Base-by-base conservation (phyloP, 2,113 vertebrate genomes). In the Lycocorax pyrrhopterus region DNA sequence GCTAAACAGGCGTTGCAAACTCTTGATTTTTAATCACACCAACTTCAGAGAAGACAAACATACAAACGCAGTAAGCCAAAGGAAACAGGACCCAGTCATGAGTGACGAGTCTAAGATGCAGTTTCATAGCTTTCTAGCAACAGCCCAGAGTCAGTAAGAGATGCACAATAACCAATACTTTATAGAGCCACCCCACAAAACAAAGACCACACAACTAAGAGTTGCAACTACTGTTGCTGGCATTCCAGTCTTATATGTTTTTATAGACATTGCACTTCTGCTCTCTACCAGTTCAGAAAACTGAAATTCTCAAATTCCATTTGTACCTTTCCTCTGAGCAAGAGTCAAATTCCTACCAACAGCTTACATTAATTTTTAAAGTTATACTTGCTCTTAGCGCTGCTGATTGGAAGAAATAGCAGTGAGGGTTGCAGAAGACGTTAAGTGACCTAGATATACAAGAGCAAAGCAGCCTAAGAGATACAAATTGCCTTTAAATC, bases 351-450 rank as follows among this genome's bases (percentile, higher is more conserved):
- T 89, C 56, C 56, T 90, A 89, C 64, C 95, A 93, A 95, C 66
- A 53, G 69, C 69, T 93, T 60, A 76, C 84, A 96, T 96, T 76
- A 96, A 96, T 94, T 95, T 97, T 97, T 95, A 87, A 97, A 95
- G 84, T 87, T 78, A 64, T 72, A 87, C 44, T 51, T 89, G 80
- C 89, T 94, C 52, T 94, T 87, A 72, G 52, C 0, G 0, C 66
- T 73, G 84, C 77, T 97, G 91, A 95, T 91, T 96, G 93, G 87
- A 94, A 94, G 89, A 79, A 84, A 53, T 0, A 87, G 60, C 84
- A 95, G 66, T 5, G 32, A 92, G 76, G 77, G 81, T 9, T 94
- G 81, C 80, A 68, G 76, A 84, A 64, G 91, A 94, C 19, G 6
- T 91, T 92, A 87, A 87, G 66, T 89, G 95, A 96, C 94, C 95